phyloP scores from a whole-genome alignment of 1,140 invertebrate species.

The Drosophila chauvacae region DNA sequence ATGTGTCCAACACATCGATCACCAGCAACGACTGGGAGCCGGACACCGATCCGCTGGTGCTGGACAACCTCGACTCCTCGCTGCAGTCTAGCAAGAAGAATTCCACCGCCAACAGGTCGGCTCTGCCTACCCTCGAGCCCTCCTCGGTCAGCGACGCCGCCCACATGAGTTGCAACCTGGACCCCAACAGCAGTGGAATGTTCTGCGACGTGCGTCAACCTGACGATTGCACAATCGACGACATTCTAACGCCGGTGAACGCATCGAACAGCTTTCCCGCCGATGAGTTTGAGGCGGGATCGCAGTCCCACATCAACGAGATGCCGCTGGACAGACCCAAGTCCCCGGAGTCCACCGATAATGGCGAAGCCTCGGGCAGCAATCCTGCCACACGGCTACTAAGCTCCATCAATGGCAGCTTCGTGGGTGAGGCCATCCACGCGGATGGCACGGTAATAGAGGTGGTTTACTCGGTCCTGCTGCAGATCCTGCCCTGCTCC shows the following conservation, averaged over 20 bases:
- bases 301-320: slow-evolving; percentile 40
- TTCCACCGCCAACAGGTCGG: slow-evolving; percentile 8
- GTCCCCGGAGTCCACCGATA: slow-evolving; percentile 27
- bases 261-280: slow-evolving; percentile 37
- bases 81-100: slow-evolving; percentile 41
- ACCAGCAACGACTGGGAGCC: slow-evolving; percentile 85
- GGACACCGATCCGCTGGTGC: slow-evolving; percentile 56
- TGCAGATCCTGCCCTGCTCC: slow-evolving; percentile 71
- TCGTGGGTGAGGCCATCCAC: slow-evolving; percentile 65
- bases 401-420: slow-evolving; percentile 57
- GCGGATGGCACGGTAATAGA: slow-evolving; percentile 60
- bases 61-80: slow-evolving; percentile 45
- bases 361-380: slow-evolving; percentile 50
- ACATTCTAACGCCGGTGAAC: slow-evolving; percentile 56
- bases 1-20: slow-evolving; percentile 85
- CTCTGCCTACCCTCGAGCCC: slow-evolving; percentile 4
- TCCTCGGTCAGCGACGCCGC: slow-evolving; percentile 12
- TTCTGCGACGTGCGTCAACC: slow-evolving; percentile 18
- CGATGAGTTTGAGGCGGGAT: slow-evolving; percentile 50
- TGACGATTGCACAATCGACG: slow-evolving; percentile 43
- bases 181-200: slow-evolving; percentile 24
- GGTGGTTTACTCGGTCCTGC: slow-evolving; percentile 63
- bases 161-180: slow-evolving; percentile 23
- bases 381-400: slow-evolving; percentile 39
- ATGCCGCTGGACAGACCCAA: slow-evolving; percentile 32